Evolutionary conservation across 2,888 invertebrate genomes (phyloP), one percentile per base, ranked within the genome.

Genomic region (Drosophila melanosoma): DNA sequence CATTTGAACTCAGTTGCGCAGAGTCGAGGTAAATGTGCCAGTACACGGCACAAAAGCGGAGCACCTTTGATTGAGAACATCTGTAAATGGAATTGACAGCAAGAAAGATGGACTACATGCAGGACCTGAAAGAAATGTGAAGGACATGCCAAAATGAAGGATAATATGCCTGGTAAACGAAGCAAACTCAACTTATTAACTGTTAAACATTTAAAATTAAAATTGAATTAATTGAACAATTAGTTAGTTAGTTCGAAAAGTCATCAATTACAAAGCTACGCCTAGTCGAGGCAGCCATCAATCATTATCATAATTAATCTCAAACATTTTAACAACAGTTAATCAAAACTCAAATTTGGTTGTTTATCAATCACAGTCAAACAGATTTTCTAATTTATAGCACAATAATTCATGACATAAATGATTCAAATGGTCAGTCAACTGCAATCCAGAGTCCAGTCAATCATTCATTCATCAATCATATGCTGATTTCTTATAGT

Each of bases 41-140:
- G 26, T 78, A 78, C 82, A 78, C 74, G 45, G 67, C 3, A 33
- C 49, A 59, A 77, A 81, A 76, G 53, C 4, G 8, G 40, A 12
- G 7, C 51, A 38, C 10, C n/a, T 23, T 69, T 61, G 63, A 76
- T 59, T 52, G 45, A 79, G 35, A n/a, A 6, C 60, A 8, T 26
- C 7, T 26, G 40, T 48, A 40, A 17, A 6, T 11, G 38, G 23
- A 57, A n/a, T 17, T 35, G 10, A 23, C 8, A 1, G 7, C 17
- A 54, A 5, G 29, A 2, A 33, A 51, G 36, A 66, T 20, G 52
- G 52, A 51, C 40, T 4, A 23, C 38, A 52, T 70, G 5, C 3
- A 40, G 48, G 23, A 71, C 26, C 33, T 56, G 56, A 42, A 38
- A 17, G 0, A 15, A 53, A 53, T n/a, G 11, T 40, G 4, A 35